Conservation (phyloP, 2,113 vertebrate species). For the Leptobrachium ailaonicum region DNA sequence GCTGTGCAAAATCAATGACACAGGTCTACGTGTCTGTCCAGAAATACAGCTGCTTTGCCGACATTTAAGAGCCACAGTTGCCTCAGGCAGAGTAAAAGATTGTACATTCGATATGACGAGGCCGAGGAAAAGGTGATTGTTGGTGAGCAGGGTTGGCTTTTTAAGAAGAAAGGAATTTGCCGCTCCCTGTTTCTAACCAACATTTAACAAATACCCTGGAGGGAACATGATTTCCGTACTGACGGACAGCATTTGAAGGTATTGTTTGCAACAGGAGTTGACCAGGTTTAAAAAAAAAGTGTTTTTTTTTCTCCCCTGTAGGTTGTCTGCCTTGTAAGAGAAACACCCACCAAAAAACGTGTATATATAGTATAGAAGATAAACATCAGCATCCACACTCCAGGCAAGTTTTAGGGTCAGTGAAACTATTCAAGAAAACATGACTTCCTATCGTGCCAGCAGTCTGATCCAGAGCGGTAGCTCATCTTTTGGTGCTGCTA, state of each 20-base stretch:
- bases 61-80: neutral
- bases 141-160: neutral
- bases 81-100: constrained; percentile 6
- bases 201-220: constrained; percentile 39
- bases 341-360: neutral
- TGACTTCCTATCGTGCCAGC: neutral
- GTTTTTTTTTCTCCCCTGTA: no score
- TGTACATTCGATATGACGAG: constrained; percentile 5
- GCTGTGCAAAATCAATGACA: no score
- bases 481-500: constrained; percentile 18
- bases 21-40: no score
- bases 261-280: constrained; percentile 33
- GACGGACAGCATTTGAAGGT: constrained; percentile 57
- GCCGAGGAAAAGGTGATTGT: constrained; percentile 14
- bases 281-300: constrained; percentile 20
- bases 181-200: constrained; percentile 38
- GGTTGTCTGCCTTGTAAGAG: neutral
- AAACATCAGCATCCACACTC: neutral
- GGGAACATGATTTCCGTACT: constrained; percentile 54
- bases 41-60: no score
- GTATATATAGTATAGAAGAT: neutral
- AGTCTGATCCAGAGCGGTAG: no score
- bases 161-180: constrained; percentile 36
- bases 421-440: neutral
- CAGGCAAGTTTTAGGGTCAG: neutral